phyloP scores from a whole-genome alignment of 1,140 invertebrate species.

The Drosophila bocki region DNA sequence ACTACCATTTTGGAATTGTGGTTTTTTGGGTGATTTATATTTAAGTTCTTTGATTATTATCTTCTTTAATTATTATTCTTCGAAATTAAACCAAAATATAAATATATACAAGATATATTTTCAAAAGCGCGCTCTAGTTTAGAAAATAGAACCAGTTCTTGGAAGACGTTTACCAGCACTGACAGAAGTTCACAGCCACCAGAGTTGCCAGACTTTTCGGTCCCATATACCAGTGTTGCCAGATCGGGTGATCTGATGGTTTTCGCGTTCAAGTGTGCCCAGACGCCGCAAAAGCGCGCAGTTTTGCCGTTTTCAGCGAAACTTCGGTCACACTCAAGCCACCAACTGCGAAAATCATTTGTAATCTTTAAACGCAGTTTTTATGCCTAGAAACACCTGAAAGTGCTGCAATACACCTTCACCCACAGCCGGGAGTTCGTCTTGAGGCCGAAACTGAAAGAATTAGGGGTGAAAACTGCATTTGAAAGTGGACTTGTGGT shows the following conservation, averaged over 20 bases:
- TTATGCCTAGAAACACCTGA: conserved; percentile 65
- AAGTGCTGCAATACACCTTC: conserved; percentile 62
- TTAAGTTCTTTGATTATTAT: too few relatives aligned
- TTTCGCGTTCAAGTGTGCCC: neutral
- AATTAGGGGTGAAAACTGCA: conserved; percentile 64
- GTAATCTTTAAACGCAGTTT: conserved; percentile 68
- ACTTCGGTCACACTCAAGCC: too few relatives aligned
- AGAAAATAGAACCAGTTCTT: neutral
- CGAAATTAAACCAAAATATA: too few relatives aligned
- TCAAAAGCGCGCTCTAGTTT: neutral
- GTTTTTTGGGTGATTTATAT: too few relatives aligned
- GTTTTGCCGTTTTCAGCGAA: too few relatives aligned
- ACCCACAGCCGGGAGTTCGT: conserved; percentile 53
- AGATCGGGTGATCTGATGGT: too few relatives aligned
- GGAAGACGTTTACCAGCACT: neutral
- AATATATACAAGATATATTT: neutral
- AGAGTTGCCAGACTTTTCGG: too few relatives aligned
- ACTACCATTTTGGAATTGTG: conserved; percentile 12
- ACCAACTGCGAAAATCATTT: conserved; percentile 42
- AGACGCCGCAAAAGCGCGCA: too few relatives aligned
- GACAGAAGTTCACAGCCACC: too few relatives aligned
- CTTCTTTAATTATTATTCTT: too few relatives aligned
- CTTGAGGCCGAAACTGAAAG: conserved; percentile 47
- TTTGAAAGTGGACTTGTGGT: conserved; percentile 73
- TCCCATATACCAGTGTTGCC: too few relatives aligned